Percentiles rank a stretch among this genome's conserved stretches.
Conservation (phyloP, 2,888 invertebrate species). For the Amblyjoppa fuscipennis region DNA sequence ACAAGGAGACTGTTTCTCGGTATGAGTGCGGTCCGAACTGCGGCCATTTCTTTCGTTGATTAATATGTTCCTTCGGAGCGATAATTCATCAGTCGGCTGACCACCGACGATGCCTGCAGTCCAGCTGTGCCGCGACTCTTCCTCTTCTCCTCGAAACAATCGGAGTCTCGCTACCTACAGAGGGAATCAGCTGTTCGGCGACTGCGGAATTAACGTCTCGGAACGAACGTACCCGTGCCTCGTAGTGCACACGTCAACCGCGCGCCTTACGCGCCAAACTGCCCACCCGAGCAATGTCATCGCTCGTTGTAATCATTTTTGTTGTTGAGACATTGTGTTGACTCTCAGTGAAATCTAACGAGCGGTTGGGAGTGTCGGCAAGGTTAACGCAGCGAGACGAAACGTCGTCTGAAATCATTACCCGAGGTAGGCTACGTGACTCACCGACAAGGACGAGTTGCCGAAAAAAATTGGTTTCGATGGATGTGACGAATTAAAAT, state of each 20-base stretch:
- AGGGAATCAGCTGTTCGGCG: not conserved
- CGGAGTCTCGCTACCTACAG: not conserved
- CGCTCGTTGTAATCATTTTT: not conserved
- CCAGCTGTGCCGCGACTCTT: not conserved
- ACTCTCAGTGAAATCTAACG: not conserved
- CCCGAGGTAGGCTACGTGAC: not conserved
- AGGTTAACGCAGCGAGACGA: not conserved
- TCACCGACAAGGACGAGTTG: not conserved
- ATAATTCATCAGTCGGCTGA: conserved; percentile 4
- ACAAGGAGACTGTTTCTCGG: conserved; percentile 39
- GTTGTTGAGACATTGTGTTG: not conserved
- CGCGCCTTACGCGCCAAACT: not conserved
- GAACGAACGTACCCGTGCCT: not conserved
- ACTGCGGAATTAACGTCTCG: not conserved
- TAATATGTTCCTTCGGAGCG: not conserved
- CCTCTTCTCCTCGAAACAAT: not conserved
- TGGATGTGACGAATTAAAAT: not conserved
- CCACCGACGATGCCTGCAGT: not conserved
- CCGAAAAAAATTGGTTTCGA: not conserved
- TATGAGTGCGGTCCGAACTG: conserved; percentile 14
- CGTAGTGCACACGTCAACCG: not conserved
- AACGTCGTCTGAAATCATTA: not conserved
- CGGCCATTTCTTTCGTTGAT: conserved; percentile 29
- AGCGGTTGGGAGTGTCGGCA: not conserved
- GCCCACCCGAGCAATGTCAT: not conserved